Conservation (phyloP, 1,140 invertebrate genomes). For the Stegodyphus mimosarum region DNA sequence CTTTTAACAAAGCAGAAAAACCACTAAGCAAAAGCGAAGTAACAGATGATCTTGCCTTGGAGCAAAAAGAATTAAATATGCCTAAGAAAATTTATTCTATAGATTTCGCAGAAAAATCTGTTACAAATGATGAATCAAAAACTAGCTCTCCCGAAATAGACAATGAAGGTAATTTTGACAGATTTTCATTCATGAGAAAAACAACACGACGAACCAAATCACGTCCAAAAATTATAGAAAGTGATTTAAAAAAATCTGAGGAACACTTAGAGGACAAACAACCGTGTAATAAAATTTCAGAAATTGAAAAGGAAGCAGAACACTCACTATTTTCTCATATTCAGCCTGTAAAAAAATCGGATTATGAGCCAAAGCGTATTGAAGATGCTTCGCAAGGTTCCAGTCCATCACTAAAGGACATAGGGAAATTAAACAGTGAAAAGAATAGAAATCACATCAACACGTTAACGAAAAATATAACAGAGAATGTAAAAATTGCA, state of each 20-base stretch:
- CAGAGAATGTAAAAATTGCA: neutral
- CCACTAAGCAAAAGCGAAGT: neutral
- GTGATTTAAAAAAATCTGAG: slow-evolving; percentile 13
- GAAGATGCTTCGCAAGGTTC: no score
- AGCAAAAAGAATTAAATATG: neutral
- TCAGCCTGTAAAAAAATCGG: no score
- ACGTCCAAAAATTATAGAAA: slow-evolving; percentile 22
- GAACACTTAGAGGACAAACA: neutral
- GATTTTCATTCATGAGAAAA: slow-evolving; percentile 62
- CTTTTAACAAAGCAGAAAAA: slow-evolving; percentile 6
- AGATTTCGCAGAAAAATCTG: neutral
- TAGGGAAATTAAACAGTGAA: no score
- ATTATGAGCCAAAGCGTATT: no score
- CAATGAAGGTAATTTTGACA: slow-evolving; percentile 56
- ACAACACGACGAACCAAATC: slow-evolving; percentile 58
- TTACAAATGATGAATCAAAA: neutral
- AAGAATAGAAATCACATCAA: neutral
- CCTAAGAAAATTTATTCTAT: neutral
- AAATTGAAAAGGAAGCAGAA: no score
- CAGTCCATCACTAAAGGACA: no score
- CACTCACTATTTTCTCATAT: no score
- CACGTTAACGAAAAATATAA: slow-evolving; percentile 13
- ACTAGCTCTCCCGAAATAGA: slow-evolving; percentile 14
- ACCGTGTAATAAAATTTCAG: no score
- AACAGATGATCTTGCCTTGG: neutral